Evolutionary conservation across 2,113 vertebrate species (phyloP).

Genomic region (Acanthisitta chloris): DNA sequence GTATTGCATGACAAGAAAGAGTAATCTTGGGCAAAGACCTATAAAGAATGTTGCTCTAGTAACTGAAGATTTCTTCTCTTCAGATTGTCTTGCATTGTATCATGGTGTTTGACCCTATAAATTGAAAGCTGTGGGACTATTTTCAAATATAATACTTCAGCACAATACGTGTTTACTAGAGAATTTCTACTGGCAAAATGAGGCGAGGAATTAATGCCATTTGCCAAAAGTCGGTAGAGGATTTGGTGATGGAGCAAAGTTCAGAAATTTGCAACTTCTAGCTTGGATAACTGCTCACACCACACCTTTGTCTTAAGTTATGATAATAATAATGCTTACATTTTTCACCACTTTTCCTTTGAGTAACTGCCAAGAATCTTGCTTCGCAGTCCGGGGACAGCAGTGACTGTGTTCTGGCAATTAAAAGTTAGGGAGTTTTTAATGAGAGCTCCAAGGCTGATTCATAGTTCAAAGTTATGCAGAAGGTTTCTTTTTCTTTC

Average conservation of each 20-base stretch:
- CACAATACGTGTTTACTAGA: background rate
- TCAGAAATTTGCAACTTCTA: background rate
- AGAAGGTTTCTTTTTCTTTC: background rate
- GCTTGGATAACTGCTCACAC: background rate
- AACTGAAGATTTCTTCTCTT: background rate
- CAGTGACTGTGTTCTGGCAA: constrained; percentile 6
- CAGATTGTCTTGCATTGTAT: background rate
- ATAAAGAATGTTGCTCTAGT: background rate
- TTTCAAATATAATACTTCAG: background rate
- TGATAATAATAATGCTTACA: background rate
- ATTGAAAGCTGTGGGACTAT: background rate
- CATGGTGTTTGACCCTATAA: background rate
- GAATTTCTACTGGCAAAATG: background rate
- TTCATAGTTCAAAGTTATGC: constrained; percentile 53
- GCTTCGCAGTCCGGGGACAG: background rate
- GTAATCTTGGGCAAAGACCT: background rate
- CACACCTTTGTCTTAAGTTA: background rate
- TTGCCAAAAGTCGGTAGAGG: background rate
- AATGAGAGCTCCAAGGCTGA: constrained; percentile 35
- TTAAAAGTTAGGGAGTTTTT: constrained; percentile 52
- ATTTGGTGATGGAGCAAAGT: background rate
- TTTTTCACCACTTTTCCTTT: background rate
- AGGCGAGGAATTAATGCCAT: background rate
- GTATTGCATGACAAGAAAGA: background rate
- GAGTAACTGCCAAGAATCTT: background rate